Base-by-base conservation (phyloP, 2,888 invertebrate species). In the Diogma glabrata region DNA sequence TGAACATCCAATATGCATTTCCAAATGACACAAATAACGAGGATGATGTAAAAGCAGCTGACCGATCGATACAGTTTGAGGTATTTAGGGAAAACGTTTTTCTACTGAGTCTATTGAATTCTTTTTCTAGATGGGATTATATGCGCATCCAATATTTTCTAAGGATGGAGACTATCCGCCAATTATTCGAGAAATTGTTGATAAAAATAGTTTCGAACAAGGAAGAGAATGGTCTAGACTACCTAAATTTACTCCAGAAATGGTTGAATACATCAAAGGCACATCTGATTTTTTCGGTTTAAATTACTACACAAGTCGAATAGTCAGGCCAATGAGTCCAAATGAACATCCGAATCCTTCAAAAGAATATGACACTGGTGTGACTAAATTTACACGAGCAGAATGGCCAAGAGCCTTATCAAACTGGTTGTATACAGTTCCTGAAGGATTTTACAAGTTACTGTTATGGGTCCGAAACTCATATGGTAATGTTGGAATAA, bases 331-430 rank as follows among this genome's bases (percentile, higher is more conserved):
- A 10, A 19, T 19, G 17, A 38, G 19, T 38, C 17, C 3, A 6
- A 10, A 3, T 38, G 3, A 9, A 8, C 19, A 19, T 16, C 16
- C 5, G 4, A 10, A 1, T 20, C 43, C 43, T 17, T 38, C 38
- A n/a, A 38, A 38, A 16, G 6, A 10, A 8, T 19, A 16, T 46
- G 80, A 81, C 60, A 57, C 60, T 2, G 52, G 56, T 33, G 50
- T 63, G 10, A 57, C 58, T 17, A 51, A 50, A 20, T 43, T 47
- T 24, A 10, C 57, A 2, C 61, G 64, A 56, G 40, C 56, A 4
- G 57, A 53, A 14, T 66, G 66, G 66, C 60, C 56, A 19, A 55
- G 55, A 17, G 61, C 54, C 1, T 61, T 61, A 52, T 64, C 65
- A 0, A 36, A 16, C 3, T 66, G 66, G 66, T 43, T 66, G 4